Conservation (phyloP, 1,140 invertebrate genomes). For the Trichonephila clavata region DNA sequence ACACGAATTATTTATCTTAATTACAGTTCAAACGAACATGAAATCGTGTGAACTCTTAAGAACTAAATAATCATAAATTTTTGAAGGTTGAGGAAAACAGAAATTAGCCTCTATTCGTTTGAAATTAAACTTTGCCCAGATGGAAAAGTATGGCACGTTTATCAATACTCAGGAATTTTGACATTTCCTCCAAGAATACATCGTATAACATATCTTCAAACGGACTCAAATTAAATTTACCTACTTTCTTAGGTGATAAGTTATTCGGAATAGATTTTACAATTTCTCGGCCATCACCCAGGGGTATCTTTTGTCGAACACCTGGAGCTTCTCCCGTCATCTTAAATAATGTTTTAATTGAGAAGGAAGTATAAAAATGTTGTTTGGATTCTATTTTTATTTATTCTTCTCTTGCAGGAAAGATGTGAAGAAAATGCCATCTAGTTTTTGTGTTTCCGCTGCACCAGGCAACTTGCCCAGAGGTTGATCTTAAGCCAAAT, state of each 20-base stretch:
- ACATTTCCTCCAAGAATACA: not conserved
- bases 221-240: not conserved
- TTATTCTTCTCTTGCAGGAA: slow-evolving; percentile 34
- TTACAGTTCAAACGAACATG: no score
- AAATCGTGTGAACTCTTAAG: no score
- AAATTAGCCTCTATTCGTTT: not conserved
- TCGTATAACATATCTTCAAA: not conserved
- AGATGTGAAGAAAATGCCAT: slow-evolving; percentile 52
- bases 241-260: not conserved
- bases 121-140: not conserved
- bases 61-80: not conserved
- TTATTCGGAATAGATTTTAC: not conserved
- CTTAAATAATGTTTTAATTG: slow-evolving; percentile 14
- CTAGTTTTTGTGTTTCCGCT: slow-evolving; percentile 32
- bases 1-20: no score
- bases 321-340: not conserved
- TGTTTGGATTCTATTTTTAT: not conserved
- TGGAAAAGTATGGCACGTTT: not conserved
- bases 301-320: not conserved
- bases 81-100: not conserved
- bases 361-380: not conserved
- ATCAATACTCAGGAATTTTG: not conserved
- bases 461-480: not conserved
- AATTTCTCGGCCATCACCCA: not conserved
- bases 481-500: not conserved